Evolutionary conservation across 2,797 vertebrate species (phyloP).

Genomic region (Sebastolobus altivelis): DNA sequence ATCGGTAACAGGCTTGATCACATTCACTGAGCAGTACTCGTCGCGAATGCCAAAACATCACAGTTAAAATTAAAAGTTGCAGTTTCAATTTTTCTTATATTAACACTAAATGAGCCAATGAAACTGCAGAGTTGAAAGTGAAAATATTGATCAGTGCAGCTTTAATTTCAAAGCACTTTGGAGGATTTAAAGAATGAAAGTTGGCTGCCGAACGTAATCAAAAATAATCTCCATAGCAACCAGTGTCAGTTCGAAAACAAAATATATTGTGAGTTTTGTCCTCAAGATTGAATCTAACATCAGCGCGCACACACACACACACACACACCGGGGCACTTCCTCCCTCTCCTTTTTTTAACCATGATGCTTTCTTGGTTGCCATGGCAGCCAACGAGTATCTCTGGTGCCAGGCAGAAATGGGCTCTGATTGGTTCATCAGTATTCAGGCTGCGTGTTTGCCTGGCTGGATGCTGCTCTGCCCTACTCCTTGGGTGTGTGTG

Average conservation of each 20-base stretch:
- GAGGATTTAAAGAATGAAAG: neutral
- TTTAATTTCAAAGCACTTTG: neutral
- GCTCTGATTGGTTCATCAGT: slow-evolving; percentile 80
- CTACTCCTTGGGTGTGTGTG: slow-evolving; percentile 22
- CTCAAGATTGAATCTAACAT: neutral
- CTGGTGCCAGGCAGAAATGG: slow-evolving; percentile 69
- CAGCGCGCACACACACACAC: neutral
- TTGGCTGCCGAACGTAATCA: neutral
- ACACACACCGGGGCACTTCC: slow-evolving; percentile 11
- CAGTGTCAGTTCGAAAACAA: neutral
- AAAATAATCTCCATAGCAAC: slow-evolving; percentile 7
- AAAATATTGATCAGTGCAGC: neutral
- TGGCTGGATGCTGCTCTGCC: slow-evolving; percentile 46
- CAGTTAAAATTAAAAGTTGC: neutral
- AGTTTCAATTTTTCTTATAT: neutral
- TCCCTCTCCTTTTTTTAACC: slow-evolving; percentile 21
- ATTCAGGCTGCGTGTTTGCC: slow-evolving; percentile 68
- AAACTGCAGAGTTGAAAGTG: neutral
- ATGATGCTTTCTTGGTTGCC: slow-evolving; percentile 73
- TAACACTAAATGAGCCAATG: neutral
- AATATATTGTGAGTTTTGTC: neutral
- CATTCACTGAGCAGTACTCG: neutral
- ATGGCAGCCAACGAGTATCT: slow-evolving; percentile 65
- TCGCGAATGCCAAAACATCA: no score
- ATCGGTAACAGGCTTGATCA: slow-evolving; percentile 1